Conservation (phyloP, 1,140 invertebrate species). For the Drosophila lacteicornis region DNA sequence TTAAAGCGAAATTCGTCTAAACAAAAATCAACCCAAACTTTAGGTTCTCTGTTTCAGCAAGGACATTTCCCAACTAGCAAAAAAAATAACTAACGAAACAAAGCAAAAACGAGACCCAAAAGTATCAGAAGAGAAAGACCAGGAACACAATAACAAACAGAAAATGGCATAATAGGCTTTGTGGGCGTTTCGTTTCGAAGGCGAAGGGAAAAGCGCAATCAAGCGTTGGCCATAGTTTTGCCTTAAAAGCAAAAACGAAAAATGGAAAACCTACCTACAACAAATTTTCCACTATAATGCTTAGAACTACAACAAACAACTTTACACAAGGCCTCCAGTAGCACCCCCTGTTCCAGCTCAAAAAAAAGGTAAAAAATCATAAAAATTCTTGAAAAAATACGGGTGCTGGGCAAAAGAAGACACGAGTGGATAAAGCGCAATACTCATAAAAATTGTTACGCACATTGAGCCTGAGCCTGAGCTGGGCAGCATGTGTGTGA, state of each 20-base stretch:
- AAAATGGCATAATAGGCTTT: slow-evolving; percentile 59
- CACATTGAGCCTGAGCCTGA: slow-evolving; percentile 64
- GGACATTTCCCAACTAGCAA: slow-evolving; percentile 28
- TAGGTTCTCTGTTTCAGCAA: slow-evolving; percentile 4
- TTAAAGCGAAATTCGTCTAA: not conserved
- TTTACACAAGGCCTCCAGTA: slow-evolving; percentile 12
- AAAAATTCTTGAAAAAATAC: slow-evolving; percentile 37
- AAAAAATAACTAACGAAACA: not conserved
- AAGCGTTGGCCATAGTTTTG: slow-evolving; percentile 69
- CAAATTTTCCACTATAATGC: slow-evolving; percentile 64
- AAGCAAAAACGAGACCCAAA: slow-evolving; percentile 16
- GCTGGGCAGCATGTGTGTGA: slow-evolving; percentile 43
- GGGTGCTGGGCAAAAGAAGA: slow-evolving; percentile 13
- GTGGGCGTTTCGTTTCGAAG: slow-evolving; percentile 39
- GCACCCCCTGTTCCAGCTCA: not conserved
- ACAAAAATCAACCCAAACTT: slow-evolving; percentile 6
- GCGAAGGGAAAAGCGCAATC: slow-evolving; percentile 63
- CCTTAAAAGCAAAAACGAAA: slow-evolving; percentile 27
- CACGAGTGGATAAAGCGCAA: slow-evolving; percentile 61
- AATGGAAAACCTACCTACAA: slow-evolving; percentile 9
- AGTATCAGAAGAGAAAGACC: slow-evolving; percentile 20
- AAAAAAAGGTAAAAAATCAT: slow-evolving; percentile 75
- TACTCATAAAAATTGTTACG: slow-evolving; percentile 80
- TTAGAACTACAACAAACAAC: slow-evolving; percentile 52
- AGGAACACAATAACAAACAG: slow-evolving; percentile 64